Evolutionary conservation across 2,113 vertebrate species (phyloP).

Genomic region (Heliornis fulica): DNA sequence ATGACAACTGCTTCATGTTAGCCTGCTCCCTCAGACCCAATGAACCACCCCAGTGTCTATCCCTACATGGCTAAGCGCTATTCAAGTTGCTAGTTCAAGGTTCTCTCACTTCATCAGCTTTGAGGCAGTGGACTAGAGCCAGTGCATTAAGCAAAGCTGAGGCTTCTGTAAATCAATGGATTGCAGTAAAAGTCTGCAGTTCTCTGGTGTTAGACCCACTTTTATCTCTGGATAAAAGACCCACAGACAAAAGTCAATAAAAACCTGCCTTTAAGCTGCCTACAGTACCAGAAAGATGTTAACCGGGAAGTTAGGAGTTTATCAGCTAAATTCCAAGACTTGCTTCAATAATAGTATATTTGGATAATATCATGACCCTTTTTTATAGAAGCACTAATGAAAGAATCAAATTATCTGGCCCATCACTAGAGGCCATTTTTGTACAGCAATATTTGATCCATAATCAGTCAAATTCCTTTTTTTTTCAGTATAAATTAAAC

Average conservation of each 20-base stretch:
- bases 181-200: background rate
- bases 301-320: background rate
- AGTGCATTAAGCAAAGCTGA: background rate
- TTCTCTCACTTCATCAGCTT: background rate
- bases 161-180: background rate
- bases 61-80: background rate
- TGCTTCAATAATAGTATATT: background rate
- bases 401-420: background rate
- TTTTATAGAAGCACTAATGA: background rate
- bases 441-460: background rate
- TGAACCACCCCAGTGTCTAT: background rate
- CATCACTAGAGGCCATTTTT: background rate
- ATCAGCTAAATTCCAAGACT: background rate
- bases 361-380: background rate
- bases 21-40: background rate
- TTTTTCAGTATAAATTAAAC: background rate
- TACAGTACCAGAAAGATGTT: background rate
- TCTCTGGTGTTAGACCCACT: no score
- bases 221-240: background rate
- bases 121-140: background rate
- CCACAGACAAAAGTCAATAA: background rate
- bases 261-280: background rate
- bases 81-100: no score
- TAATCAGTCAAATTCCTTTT: background rate
- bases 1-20: background rate